These are phyloP conservation scores for Lasioglossum vierecki DNA, from an alignment of 2,888 invertebrate genomes.

Conservation along the genomic window DNA sequence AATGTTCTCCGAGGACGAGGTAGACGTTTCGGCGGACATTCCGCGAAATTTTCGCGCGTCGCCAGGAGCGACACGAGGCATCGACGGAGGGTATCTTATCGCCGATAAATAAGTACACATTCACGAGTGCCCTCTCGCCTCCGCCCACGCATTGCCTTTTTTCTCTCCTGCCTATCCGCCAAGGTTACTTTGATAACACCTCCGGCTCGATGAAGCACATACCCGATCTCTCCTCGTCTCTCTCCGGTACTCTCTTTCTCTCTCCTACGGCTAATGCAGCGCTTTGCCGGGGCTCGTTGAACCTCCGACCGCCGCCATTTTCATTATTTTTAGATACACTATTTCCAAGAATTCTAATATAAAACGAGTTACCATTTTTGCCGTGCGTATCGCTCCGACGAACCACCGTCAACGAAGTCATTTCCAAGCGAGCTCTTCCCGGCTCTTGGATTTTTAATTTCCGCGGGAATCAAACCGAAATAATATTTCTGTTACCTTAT, in stretches of 20 bases:
- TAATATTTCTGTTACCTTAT: not conserved
- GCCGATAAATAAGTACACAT: constrained; percentile 73
- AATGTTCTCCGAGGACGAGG: not conserved
- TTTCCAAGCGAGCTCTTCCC: not conserved
- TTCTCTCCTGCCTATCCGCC: constrained; percentile 51
- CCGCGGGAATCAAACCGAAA: not conserved
- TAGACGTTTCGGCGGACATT: not conserved
- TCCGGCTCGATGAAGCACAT: constrained; percentile 31
- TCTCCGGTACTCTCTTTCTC: not conserved
- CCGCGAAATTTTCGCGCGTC: not conserved
- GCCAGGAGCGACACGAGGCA: constrained; percentile 26
- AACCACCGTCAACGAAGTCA: not conserved
- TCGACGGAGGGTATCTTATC: constrained; percentile 70
- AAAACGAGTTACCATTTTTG: constrained; percentile 2
- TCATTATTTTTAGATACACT: constrained; percentile 4
- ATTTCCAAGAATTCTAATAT: not conserved
- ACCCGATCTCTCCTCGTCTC: constrained; percentile 14
- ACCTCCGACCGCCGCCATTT: constrained; percentile 3
- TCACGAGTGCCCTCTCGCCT: constrained; percentile 65
- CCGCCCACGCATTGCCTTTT: constrained; percentile 58
- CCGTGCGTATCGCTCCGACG: not conserved
- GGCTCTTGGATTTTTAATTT: not conserved
- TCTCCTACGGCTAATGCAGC: not conserved
- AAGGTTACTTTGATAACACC: constrained; percentile 70
- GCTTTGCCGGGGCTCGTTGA: not conserved